A percentile compares a stretch with the other conserved stretches of the same genome.
Conservation (phyloP, 2,797 vertebrate species). For the Takifugu ocellatus region DNA sequence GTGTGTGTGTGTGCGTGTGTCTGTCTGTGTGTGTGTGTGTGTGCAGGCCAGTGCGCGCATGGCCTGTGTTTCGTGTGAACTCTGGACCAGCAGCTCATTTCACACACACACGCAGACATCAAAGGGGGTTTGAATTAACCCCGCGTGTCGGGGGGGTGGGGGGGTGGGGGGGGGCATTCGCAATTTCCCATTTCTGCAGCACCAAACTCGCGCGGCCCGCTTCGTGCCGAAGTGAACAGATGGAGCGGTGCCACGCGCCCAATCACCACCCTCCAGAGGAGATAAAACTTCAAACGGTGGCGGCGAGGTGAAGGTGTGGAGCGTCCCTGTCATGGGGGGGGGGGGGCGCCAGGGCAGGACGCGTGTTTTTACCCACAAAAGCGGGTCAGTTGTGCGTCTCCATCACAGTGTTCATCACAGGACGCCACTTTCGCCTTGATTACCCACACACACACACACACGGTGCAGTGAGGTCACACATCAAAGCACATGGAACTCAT, state of each 20-base stretch:
- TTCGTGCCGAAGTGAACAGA: constrained; percentile 81
- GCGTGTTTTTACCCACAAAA: constrained; percentile 11
- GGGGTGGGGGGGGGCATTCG: constrained; percentile 32
- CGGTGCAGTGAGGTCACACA: constrained; percentile 17
- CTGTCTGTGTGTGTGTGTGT: too few relatives aligned
- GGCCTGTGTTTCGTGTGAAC: constrained; percentile 47
- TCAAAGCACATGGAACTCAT: constrained; percentile 40
- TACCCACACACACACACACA: constrained; percentile 21
- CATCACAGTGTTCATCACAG: constrained; percentile 45
- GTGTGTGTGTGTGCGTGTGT: too few relatives aligned
- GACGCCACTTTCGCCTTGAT: constrained; percentile 52
- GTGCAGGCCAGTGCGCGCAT: constrained; percentile 4
- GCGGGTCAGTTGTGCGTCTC: constrained; percentile 57
- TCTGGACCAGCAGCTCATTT: constrained; percentile 76
- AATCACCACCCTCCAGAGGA: constrained; percentile 62
- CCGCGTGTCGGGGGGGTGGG: constrained; percentile 53
- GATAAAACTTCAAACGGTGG: constrained; percentile 78
- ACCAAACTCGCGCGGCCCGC: constrained; percentile 60
- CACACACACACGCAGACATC: constrained; percentile 78
- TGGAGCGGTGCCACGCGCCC: constrained; percentile 56
- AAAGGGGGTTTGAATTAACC: constrained; percentile 79
- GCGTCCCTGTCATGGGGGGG: not conserved
- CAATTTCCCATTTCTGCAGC: constrained; percentile 73
- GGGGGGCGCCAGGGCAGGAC: constrained; percentile 8
- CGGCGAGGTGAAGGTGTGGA: constrained; percentile 20